Conservation (phyloP, 2,113 vertebrate genomes). For the Microtus ochrogaster region DNA sequence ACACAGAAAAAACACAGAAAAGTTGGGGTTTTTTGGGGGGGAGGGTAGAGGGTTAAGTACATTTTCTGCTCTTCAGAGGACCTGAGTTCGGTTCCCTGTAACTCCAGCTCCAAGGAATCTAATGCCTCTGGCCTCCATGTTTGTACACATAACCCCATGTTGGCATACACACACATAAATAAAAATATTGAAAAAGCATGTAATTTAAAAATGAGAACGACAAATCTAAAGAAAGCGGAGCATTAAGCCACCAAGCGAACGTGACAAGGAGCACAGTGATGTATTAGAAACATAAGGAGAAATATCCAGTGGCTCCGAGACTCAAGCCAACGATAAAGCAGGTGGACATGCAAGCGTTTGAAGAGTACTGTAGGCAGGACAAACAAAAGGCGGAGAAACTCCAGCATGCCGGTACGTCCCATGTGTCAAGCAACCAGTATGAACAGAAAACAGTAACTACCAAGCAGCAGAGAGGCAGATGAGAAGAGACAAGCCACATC, state of each 20-base stretch:
- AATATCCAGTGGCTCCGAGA: not conserved
- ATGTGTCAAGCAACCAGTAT: not conserved
- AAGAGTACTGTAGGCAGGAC: not conserved
- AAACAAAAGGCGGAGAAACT: not conserved
- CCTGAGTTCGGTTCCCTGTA: not conserved
- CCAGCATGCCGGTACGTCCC: too few species aligned
- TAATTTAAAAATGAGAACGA: not conserved
- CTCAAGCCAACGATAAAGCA: not conserved
- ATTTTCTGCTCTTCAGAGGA: not conserved
- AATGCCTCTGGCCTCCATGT: not conserved
- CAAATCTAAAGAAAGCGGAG: not conserved
- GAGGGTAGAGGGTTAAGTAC: not conserved
- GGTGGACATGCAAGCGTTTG: not conserved
- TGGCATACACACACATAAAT: not conserved
- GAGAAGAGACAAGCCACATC: not conserved
- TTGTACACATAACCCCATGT: not conserved
- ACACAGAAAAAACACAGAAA: not conserved
- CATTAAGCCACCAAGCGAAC: not conserved
- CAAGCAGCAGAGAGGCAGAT: not conserved
- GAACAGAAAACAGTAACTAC: not conserved
- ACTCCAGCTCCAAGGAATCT: not conserved
- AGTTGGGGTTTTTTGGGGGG: not conserved
- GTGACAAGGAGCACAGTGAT: not conserved
- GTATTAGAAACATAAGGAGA: not conserved
- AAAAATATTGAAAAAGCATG: not conserved